phyloP scores from a whole-genome alignment of 1,140 invertebrate species.

The Teleopsis dalmanni region DNA sequence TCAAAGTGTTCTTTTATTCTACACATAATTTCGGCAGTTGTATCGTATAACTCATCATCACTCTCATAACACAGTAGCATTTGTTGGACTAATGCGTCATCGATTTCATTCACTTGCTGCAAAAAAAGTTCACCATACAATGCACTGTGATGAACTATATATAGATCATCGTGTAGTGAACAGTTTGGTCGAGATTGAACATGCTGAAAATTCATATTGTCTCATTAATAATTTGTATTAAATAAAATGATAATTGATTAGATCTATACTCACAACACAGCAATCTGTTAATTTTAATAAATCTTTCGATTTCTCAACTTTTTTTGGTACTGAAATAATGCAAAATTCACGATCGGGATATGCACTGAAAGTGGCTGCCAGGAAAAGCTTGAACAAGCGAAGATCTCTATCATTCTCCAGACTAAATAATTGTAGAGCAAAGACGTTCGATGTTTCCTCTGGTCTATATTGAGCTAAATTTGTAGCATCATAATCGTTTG shows the following conservation, averaged over 20 bases:
- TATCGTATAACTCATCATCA: no score
- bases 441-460: conserved; percentile 31
- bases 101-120: no score
- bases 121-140: no score
- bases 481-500: background rate
- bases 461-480: conserved; percentile 2
- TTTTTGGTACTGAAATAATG: conserved; percentile 17
- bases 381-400: conserved; percentile 7
- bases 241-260: background rate
- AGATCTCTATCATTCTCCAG: background rate
- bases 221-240: background rate
- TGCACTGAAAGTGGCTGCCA: conserved; percentile 24
- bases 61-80: no score
- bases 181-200: no score
- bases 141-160: no score
- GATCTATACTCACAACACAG: conserved; percentile 2
- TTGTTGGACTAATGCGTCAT: no score
- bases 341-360: conserved; percentile 35
- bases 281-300: background rate
- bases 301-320: background rate
- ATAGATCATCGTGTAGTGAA: no score
- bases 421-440: conserved; percentile 19
- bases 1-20: no score
- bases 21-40: no score
- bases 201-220: no score